phyloP scores from a whole-genome alignment of 2,797 vertebrate species.

The Cirrhinus mrigala region DNA sequence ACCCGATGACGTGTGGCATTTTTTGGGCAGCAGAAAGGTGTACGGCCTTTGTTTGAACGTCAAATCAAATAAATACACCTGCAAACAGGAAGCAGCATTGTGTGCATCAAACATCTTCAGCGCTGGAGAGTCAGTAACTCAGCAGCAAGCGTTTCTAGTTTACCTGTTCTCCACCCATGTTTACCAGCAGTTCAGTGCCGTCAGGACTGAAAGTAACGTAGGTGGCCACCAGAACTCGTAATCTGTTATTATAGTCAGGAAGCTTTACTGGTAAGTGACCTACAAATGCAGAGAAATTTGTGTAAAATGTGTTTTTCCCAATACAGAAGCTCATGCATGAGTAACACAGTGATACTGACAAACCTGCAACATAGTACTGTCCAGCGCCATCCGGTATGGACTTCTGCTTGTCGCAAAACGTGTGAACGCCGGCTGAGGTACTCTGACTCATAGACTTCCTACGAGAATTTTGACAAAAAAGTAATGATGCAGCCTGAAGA shows the following conservation, averaged over 20 bases:
- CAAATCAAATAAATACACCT: conserved; percentile 99
- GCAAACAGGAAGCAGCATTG: conserved; percentile 36
- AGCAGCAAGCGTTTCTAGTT: background rate
- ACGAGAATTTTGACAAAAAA: background rate
- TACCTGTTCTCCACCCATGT: conserved; percentile 99
- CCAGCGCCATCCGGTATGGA: conserved; percentile 94
- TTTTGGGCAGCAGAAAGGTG: conserved; percentile 93
- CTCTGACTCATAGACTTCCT: conserved; percentile 92
- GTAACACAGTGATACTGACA: background rate
- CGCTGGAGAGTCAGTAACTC: background rate
- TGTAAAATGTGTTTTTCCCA: background rate
- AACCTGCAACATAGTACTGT: conserved; percentile 98
- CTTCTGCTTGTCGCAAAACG: conserved; percentile 92
- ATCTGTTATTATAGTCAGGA: conserved; percentile 94
- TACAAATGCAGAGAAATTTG: conserved; percentile 62
- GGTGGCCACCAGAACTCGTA: conserved; percentile 94
- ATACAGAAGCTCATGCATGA: background rate
- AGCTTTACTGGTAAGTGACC: conserved; percentile 96
- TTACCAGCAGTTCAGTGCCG: conserved; percentile 96
- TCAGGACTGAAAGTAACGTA: conserved; percentile 98
- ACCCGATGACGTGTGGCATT: conserved; percentile 88
- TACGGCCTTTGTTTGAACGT: conserved; percentile 96
- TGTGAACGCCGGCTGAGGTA: conserved; percentile 90
- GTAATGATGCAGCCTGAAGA: background rate
- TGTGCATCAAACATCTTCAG: background rate